Conservation (phyloP, 2,888 invertebrate species). For the Agapostemon virescens region DNA sequence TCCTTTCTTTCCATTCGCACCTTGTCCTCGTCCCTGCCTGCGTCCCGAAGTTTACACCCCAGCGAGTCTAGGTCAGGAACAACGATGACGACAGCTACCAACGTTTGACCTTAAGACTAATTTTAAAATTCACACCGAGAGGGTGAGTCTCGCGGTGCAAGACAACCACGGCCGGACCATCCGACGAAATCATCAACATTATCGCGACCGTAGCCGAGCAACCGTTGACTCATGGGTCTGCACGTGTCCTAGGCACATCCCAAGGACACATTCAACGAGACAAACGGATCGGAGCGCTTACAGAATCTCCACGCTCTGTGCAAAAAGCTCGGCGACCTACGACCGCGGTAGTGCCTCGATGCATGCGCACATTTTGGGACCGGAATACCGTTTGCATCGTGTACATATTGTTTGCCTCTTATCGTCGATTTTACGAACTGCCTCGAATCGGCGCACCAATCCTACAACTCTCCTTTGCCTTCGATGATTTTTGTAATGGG, state of each 20-base stretch:
- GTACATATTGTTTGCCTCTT: no score
- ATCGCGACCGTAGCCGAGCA: conserved; percentile 27
- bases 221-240: not conserved
- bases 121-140: conserved; percentile 58
- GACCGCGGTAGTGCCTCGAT: not conserved
- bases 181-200: conserved; percentile 46
- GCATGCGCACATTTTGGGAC: not conserved
- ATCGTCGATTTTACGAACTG: no score
- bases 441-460: no score
- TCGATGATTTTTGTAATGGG: no score
- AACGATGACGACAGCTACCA: conserved; percentile 66
- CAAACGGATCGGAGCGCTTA: not conserved
- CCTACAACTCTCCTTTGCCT: no score
- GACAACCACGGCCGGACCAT: conserved; percentile 24
- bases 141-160: conserved; percentile 33
- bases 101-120: conserved; percentile 66
- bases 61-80: conserved; percentile 67
- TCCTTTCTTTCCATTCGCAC: conserved; percentile 58
- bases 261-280: not conserved
- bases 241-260: not conserved
- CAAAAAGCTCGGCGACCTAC: not conserved
- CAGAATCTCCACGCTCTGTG: not conserved
- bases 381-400: no score
- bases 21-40: conserved; percentile 46
- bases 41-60: conserved; percentile 59